Conservation (phyloP, 2,113 vertebrate species). For the Callaeas wilsoni region DNA sequence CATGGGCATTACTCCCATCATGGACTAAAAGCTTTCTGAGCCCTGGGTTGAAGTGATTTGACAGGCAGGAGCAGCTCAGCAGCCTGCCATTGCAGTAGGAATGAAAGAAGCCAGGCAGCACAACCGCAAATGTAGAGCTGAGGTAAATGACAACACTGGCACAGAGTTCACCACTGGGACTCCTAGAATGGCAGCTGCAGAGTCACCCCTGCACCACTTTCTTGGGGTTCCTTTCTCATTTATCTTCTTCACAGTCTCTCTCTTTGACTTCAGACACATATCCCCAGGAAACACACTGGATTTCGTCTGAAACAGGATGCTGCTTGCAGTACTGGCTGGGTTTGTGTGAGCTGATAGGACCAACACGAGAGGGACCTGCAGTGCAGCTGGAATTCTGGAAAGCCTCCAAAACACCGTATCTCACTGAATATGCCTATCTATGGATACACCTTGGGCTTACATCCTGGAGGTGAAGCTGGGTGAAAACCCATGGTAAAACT, state of each 20-base stretch:
- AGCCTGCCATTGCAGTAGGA: not conserved
- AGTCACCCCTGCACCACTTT: not conserved
- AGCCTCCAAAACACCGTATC: not conserved
- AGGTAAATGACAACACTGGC: not conserved
- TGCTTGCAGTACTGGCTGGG: not conserved
- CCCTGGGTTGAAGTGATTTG: not conserved
- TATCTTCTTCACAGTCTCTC: not conserved
- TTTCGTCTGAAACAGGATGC: not conserved
- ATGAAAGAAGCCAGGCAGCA: not conserved
- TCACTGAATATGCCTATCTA: not conserved
- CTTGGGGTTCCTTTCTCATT: not conserved
- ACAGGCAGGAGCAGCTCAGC: not conserved
- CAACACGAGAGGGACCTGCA: not conserved
- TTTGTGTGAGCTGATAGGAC: not conserved
- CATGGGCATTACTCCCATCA: not conserved
- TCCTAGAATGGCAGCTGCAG: not conserved
- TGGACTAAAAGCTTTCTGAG: not conserved
- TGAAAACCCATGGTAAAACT: not conserved
- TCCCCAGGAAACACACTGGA: not conserved
- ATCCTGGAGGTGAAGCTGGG: not conserved
- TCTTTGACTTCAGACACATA: not conserved
- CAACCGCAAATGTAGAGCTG: fast-evolving
- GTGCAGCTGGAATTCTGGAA: not conserved
- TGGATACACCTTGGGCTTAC: not conserved
- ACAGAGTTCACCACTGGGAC: not conserved